Evolutionary conservation across 2,888 invertebrate species (phyloP).

Genomic region (Conops quadrifasciatus): DNA sequence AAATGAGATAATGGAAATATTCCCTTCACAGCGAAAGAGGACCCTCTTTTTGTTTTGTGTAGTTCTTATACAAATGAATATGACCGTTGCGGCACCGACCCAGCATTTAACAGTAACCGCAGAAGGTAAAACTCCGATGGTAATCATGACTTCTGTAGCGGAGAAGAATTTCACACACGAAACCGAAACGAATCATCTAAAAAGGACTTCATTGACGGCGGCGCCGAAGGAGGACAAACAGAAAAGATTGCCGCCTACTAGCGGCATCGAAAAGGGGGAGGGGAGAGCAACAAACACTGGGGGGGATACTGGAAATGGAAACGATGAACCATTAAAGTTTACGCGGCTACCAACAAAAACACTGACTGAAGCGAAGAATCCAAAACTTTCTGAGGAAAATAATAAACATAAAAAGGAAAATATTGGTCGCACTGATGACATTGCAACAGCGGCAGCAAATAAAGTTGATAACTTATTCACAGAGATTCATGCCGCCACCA

Average conservation of each 20-base stretch:
- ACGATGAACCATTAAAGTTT: background rate
- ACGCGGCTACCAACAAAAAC: conserved; percentile 24
- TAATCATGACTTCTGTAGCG: conserved; percentile 47
- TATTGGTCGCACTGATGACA: background rate
- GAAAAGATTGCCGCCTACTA: no score
- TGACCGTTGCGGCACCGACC: conserved; percentile 40
- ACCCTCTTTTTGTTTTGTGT: background rate
- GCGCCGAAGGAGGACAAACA: no score
- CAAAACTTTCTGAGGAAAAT: conserved; percentile 12
- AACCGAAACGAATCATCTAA: background rate
- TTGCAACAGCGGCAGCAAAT: conserved; percentile 13
- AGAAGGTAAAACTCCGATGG: conserved; percentile 49
- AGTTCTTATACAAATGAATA: background rate
- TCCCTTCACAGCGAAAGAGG: no score
- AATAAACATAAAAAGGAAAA: conserved; percentile 27
- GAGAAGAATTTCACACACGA: conserved; percentile 33
- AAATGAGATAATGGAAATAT: no score
- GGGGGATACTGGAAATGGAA: no score
- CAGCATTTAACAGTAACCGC: conserved; percentile 47
- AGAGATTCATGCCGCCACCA: conserved; percentile 27
- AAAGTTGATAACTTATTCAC: conserved; percentile 29
- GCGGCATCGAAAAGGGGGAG: no score
- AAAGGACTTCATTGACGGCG: no score
- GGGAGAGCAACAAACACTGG: no score
- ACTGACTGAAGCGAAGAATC: background rate